phyloP scores from a whole-genome alignment of 2,888 invertebrate species.

The Cloeon dipterum region DNA sequence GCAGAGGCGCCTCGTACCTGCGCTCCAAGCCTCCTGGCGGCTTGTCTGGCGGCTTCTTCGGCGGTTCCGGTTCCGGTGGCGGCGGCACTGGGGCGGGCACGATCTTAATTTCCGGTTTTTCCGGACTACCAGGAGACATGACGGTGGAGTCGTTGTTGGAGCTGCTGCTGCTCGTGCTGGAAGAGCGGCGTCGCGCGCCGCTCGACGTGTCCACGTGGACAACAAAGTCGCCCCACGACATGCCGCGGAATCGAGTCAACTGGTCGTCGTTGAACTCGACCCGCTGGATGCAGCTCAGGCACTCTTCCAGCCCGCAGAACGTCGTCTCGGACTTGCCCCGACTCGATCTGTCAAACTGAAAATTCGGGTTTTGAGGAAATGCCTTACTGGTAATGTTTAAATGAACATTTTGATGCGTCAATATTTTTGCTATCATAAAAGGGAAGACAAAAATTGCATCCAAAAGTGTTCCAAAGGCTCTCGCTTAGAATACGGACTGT shows the following conservation, averaged over 20 bases:
- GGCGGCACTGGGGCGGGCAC: constrained; percentile 4
- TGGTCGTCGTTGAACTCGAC: constrained; percentile 27
- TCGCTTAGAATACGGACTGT: too few relatives aligned
- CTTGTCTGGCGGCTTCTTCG: constrained; percentile 4
- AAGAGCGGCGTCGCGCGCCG: not conserved
- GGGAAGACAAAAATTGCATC: too few relatives aligned
- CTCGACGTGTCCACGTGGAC: constrained; percentile 13
- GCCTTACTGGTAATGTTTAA: not conserved
- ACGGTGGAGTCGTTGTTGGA: too few relatives aligned
- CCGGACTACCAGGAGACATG: constrained; percentile 6
- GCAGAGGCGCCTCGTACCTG: too few relatives aligned
- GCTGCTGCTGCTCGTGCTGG: constrained; percentile 5
- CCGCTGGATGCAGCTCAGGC: constrained; percentile 22
- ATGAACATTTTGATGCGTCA: not conserved
- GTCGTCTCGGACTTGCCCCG: constrained; percentile 23
- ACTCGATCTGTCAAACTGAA: constrained; percentile 25
- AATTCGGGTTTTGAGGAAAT: not conserved
- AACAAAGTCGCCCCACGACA: constrained; percentile 20
- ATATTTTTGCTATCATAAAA: too few relatives aligned
- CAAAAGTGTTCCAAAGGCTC: too few relatives aligned
- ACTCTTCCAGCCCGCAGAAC: constrained; percentile 23
- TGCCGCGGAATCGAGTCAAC: constrained; percentile 23
- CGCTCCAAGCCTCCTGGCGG: constrained; percentile 5
- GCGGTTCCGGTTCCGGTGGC: not conserved
- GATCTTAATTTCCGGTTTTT: not conserved